Percentiles rank a stretch among this genome's conserved stretches.
Evolutionary conservation across 2,113 vertebrate species (phyloP).

Genomic region (Electrona antarctica): DNA sequence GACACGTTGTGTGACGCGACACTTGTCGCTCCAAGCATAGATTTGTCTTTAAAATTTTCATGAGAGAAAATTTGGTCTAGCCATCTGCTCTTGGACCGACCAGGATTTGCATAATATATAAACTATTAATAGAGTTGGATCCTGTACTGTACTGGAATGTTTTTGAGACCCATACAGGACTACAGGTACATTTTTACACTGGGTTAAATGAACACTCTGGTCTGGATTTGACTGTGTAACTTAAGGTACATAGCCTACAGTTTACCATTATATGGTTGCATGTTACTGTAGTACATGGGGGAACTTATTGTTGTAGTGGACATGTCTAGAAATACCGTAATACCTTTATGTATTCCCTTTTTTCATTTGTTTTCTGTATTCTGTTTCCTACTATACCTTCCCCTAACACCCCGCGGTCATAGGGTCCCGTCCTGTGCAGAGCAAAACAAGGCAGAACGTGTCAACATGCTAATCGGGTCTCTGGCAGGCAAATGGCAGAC

Average conservation of each 20-base stretch:
- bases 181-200: no score
- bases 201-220: no score
- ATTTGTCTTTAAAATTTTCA: neutral
- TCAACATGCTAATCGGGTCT: conserved; percentile 51
- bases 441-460: conserved; percentile 48
- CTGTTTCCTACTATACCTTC: neutral
- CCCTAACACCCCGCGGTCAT: neutral
- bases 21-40: no score
- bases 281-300: conserved; percentile 18
- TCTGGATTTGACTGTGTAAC: no score
- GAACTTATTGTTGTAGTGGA: conserved; percentile 20
- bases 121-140: no score
- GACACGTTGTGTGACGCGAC: no score
- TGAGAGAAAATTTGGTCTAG: no score
- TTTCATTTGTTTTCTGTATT: neutral
- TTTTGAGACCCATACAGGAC: no score
- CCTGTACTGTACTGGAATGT: no score
- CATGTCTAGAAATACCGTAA: neutral
- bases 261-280: conserved; percentile 42
- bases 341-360: neutral
- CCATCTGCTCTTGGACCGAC: neutral
- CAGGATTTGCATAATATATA: neutral
- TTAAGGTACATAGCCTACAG: conserved; percentile 30
- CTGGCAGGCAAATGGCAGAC: conserved; percentile 35
- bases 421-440: conserved; percentile 34